Evolutionary conservation across 2,797 vertebrate genomes (phyloP), one percentile per base, ranked within the genome.

Genomic region (Borostomias antarcticus): DNA sequence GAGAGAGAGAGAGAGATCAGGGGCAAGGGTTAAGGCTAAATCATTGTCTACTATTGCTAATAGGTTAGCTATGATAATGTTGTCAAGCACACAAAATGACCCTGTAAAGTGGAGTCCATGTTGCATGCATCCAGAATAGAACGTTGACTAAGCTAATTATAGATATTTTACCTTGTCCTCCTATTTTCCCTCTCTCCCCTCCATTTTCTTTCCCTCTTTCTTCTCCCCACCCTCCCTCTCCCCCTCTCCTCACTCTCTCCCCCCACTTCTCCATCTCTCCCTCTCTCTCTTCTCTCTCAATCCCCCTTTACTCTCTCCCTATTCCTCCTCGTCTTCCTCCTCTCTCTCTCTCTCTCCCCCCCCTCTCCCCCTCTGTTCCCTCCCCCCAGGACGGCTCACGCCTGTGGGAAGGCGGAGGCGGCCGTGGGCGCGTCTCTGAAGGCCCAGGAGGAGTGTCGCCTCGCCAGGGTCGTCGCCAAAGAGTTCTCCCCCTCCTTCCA

Each of bases 401-500:
- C 97, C 0, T 90, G 95, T 82, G 95, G 94, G 33, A 99, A 99
- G 90, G 94, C 96, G 0, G 96, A 99, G 73, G 94, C 95, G 0
- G 96, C 96, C 0, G 81, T 93, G 53, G 92, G 91, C 0, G 95
- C 95, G 0, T 94, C 95, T 0, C 94, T 95, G 88, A 99, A 98
- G 80, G 95, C 96, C 52, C 96, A 96, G 85, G 97, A 98, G 75
- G 96, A 98, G 81, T 96, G 95, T 7, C 93, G 95, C 72, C 91
- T 98, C 51, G 96, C 97, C 85, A 93, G 97, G 86, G 93, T 98
- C 91, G 95, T 95, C 81, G 97, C 97, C 93, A 99, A 97, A 92
- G 95, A 98, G 93, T 98, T 97, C 90, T 98, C 96, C 1, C 97
- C 97, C 21, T 97, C 97, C 81, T 98, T 96, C 91, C 96, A 98